These are phyloP conservation scores for Bombus cullumanus DNA, from an alignment of 1,140 invertebrate genomes.

Conservation along the genomic window DNA sequence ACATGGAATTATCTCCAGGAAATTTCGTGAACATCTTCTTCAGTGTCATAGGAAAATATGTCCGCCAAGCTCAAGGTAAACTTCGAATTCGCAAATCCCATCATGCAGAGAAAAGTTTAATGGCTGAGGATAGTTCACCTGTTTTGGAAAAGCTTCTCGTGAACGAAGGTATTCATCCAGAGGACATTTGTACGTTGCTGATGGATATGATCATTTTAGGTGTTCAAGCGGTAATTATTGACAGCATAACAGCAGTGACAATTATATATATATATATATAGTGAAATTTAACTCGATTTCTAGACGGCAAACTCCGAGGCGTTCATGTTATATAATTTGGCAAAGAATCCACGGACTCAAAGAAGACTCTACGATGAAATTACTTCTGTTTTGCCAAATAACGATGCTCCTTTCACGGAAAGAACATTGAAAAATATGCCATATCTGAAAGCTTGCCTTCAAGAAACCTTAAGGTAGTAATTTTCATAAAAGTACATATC, in stretches of 20 bases:
- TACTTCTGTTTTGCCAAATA: conserved; percentile 65
- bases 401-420: conserved; percentile 73
- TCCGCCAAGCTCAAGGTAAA: conserved; percentile 72
- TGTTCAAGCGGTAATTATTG: conserved; percentile 83
- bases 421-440: conserved; percentile 80
- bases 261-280: too few relatives aligned
- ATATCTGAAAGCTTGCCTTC: conserved; percentile 87
- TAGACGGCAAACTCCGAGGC: conserved; percentile 84
- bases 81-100: conserved; percentile 45
- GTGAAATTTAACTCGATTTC: conserved; percentile 46
- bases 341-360: conserved; percentile 84
- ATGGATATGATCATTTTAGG: conserved; percentile 87
- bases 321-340: conserved; percentile 85
- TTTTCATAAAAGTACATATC: background rate
- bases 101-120: conserved; percentile 8
- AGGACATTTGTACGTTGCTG: conserved; percentile 85
- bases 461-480: conserved; percentile 85
- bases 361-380: conserved; percentile 85
- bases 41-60: conserved; percentile 74
- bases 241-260: background rate
- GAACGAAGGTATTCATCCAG: conserved; percentile 83
- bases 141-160: conserved; percentile 82
- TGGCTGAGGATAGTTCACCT: conserved; percentile 67
- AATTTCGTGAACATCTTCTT: conserved; percentile 39
- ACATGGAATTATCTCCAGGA: background rate